phyloP scores from a whole-genome alignment of 2,797 vertebrate genomes.

The Bradypodion ventrale region DNA sequence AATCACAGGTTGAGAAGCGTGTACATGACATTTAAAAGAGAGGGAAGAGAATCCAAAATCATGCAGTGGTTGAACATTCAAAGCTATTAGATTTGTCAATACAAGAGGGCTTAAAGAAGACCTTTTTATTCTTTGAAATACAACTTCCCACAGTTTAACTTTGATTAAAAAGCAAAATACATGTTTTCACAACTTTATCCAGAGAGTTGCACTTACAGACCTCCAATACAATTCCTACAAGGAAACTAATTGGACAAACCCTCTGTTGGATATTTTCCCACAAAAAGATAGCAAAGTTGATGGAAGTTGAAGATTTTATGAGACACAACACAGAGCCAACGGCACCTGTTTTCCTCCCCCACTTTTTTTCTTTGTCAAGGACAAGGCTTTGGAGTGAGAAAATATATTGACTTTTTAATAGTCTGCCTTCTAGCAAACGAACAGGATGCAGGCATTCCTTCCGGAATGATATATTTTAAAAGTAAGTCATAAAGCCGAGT shows the following conservation, averaged over 20 bases:
- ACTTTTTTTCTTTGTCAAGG: slow-evolving; percentile 8
- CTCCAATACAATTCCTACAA: slow-evolving; percentile 63
- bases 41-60: not conserved
- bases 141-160: slow-evolving; percentile 56
- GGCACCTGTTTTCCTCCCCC: slow-evolving; percentile 53
- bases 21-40: not conserved
- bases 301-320: slow-evolving; percentile 58
- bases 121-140: slow-evolving; percentile 62
- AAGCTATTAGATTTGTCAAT: slow-evolving; percentile 25
- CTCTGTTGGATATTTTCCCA: slow-evolving; percentile 48
- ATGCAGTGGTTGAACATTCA: not conserved
- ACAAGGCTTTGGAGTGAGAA: not conserved
- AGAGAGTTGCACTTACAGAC: slow-evolving; percentile 51
- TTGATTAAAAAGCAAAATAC: slow-evolving; percentile 63
- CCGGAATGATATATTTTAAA: not conserved
- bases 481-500: slow-evolving; percentile 3
- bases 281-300: slow-evolving; percentile 64
- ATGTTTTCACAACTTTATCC: slow-evolving; percentile 58
- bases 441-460: slow-evolving; percentile 28
- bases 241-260: slow-evolving; percentile 70
- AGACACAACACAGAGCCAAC: slow-evolving; percentile 56
- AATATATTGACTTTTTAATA: slow-evolving; percentile 2
- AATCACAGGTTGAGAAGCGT: no score
- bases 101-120: slow-evolving; percentile 50
- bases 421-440: not conserved